A percentile compares a stretch with the other conserved stretches of the same genome.
Conservation (phyloP, 2,888 invertebrate genomes). For the Hydropsyche betteni region DNA sequence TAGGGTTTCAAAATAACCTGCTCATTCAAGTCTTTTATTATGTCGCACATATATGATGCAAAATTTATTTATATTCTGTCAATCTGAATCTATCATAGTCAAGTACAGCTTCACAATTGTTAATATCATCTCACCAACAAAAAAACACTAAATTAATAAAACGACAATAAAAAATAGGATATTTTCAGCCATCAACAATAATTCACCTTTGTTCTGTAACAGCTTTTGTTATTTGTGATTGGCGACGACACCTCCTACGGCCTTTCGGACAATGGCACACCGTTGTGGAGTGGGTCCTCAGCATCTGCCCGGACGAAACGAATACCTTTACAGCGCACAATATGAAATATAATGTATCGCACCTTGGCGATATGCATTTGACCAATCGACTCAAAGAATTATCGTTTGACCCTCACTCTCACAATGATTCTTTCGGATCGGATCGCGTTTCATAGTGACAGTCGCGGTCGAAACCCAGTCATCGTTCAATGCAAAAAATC, state of each 20-base stretch:
- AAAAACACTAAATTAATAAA: too few relatives aligned
- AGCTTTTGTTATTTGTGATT: slow-evolving; percentile 49
- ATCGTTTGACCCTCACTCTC: slow-evolving; percentile 11
- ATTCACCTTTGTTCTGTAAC: slow-evolving; percentile 46
- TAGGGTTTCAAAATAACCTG: too few relatives aligned
- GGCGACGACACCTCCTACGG: slow-evolving; percentile 49
- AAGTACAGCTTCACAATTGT: too few relatives aligned
- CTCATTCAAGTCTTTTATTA: too few relatives aligned
- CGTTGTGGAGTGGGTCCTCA: slow-evolving; percentile 48
- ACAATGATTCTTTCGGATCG: not conserved
- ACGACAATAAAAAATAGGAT: too few relatives aligned
- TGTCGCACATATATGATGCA: too few relatives aligned
- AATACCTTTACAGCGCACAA: slow-evolving; percentile 28
- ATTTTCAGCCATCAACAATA: slow-evolving; percentile 6
- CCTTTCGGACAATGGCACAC: slow-evolving; percentile 44
- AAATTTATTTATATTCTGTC: too few relatives aligned
- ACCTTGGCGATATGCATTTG: slow-evolving; percentile 20
- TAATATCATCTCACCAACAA: too few relatives aligned
- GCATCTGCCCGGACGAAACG: slow-evolving; percentile 33
- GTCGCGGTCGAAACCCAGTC: not conserved
- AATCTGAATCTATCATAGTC: too few relatives aligned
- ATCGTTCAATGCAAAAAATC: slow-evolving; percentile 14
- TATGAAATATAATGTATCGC: slow-evolving; percentile 2
- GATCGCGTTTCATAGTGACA: slow-evolving; percentile 9
- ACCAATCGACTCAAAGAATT: slow-evolving; percentile 34